Evolutionary conservation across 2,797 vertebrate genomes (phyloP).

Genomic region (Pteronotus mesoamericanus): DNA sequence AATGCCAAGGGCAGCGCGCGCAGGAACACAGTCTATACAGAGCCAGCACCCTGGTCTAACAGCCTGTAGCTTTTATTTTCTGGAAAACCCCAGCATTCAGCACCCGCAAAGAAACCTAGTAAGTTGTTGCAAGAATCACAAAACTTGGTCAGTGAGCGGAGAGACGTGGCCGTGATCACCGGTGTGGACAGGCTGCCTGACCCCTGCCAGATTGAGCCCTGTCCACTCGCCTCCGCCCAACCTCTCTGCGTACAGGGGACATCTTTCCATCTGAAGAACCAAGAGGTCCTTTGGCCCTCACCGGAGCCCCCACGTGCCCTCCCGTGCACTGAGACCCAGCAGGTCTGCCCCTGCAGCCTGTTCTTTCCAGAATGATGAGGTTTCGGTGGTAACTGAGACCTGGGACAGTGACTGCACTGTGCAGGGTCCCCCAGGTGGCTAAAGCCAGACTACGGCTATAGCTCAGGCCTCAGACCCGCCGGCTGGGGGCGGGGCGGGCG

Average conservation of each 20-base stretch:
- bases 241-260: background rate
- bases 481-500: background rate
- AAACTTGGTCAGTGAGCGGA: background rate
- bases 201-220: background rate
- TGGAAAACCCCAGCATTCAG: background rate
- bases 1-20: background rate
- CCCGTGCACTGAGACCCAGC: background rate
- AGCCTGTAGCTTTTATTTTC: background rate
- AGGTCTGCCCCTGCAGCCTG: rapidly evolving
- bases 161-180: rapidly evolving
- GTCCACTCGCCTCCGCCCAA: rapidly evolving
- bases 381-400: background rate
- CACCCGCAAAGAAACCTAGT: background rate
- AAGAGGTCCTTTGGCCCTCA: rapidly evolving
- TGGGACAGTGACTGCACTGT: rapidly evolving
- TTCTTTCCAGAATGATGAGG: background rate
- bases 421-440: background rate
- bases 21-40: background rate
- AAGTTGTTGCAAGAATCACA: background rate
- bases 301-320: background rate
- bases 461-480: background rate
- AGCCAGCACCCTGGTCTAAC: background rate
- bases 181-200: background rate
- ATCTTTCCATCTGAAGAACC: no score
- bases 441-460: background rate